Base-by-base conservation (phyloP, 2,113 vertebrate species). In the Oncorhynchus keta region DNA sequence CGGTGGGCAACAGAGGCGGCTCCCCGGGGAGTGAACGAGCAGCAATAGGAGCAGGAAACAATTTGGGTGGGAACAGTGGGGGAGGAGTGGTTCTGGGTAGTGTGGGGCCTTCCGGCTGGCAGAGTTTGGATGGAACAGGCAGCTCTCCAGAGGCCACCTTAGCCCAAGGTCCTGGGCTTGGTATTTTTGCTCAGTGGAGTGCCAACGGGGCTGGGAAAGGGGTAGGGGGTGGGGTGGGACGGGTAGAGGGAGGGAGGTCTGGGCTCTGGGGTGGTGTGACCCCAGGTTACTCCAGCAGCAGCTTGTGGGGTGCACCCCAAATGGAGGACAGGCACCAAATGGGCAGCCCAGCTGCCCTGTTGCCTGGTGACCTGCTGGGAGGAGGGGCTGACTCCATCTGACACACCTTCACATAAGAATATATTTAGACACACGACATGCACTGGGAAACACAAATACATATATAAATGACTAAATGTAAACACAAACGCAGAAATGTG, bases 161-260 rank as follows among this genome's bases (percentile, higher is more conserved):
- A 51, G 94, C 94, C 92, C 96, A 93, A 93, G 93, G 96, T 94
- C 88, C 91, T 0, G 91, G 91, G 73, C 94, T 98, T 90, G 96
- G 97, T 89, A 94, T 98, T 83, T 97, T 98, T 82, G 95, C 96
- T 91, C 97, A 98, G 83, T 99, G 97, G 97, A 98, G 96, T 95
- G 96, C 95, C 93, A 93, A 89, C 2, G 91, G 89, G 28, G 94
- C 95, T 70, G 94, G 94, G 77, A 87, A 95, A 8, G 90, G 85
- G 70, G 78, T 26, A 20, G 74, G 76, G 18, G 74, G 74, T 13
- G 22, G 94, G 83, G 93, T 93, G 14, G 94, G 95, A 84, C 91
- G 93, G 80, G 92, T 94, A 13, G 96, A 98, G 87, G 87, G 92
- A 87, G 89, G 92, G 89, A 85, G 95, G 93, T 91, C 92, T 64